Evolutionary conservation across 1,140 invertebrate species (phyloP), one percentile per base, ranked within the genome.

Genomic region (Pseudomyrmex concolor): DNA sequence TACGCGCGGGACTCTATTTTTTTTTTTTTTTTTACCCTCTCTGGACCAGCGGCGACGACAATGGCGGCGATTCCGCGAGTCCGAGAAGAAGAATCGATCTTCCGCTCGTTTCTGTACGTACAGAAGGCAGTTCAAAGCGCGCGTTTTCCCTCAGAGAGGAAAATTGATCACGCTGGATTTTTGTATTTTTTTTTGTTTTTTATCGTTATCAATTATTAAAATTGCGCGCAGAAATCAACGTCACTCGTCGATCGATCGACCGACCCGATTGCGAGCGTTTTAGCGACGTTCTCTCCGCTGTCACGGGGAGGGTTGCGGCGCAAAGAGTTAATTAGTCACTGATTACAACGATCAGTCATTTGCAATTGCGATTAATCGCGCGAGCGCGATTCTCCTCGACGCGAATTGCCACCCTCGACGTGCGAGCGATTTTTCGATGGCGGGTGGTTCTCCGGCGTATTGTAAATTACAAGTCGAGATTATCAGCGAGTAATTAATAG

Each of bases 401-500:
- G 73, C 63, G 60, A 43, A 66, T 77, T 48, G 55, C 13, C 55
- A 54, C 54, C n/a, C 74, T 17, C 57, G 72, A 43, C 48, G 73
- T 43, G 62, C 48, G 15, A 22, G 76, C 76, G 76, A 80, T 80
- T 80, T 80, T 80, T 80, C 54, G 76, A 80, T 34, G 66, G 66
- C 54, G 76, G 22, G 19, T 51, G 2, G 50, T 80, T 19, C 76
- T 80, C 76, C 76, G 66, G 76, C 76, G 76, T 80, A 80, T 80
- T 71, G 76, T 80, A 80, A 80, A 80, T 80, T 80, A 80, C 76
- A 71, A 70, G 54, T 71, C 76, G 76, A 80, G 76, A 71, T 80
- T 70, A 80, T 80, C 76, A 80, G 76, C 50, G 22, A 66, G 76
- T 80, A 80, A 80, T 80, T 80, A 80, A 80, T 80, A 80, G 76